Conservation (phyloP, 2,888 invertebrate genomes). For the Priocnemis perturbator region DNA sequence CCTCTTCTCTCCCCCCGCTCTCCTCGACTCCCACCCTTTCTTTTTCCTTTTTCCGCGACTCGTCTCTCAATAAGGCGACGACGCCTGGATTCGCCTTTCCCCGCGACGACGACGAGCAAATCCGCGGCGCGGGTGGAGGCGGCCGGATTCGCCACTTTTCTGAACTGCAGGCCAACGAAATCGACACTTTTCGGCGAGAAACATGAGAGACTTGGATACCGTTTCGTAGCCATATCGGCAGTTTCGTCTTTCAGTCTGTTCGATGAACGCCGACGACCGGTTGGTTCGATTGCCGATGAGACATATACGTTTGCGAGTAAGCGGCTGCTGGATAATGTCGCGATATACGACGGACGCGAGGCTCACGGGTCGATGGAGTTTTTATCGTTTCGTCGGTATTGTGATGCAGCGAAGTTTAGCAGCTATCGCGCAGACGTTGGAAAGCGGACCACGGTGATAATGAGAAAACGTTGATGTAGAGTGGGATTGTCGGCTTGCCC, state of each 20-base stretch:
- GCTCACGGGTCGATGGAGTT: too few relatives aligned
- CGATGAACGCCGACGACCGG: neutral
- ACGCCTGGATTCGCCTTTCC: slow-evolving; percentile 56
- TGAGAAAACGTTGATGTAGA: too few relatives aligned
- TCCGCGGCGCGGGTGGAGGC: too few relatives aligned
- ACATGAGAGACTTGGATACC: slow-evolving; percentile 12
- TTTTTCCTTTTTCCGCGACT: slow-evolving; percentile 23
- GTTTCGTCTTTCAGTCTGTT: neutral
- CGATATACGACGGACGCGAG: too few relatives aligned
- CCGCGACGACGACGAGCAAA: slow-evolving; percentile 19
- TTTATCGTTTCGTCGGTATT: too few relatives aligned
- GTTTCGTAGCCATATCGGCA: slow-evolving; percentile 1
- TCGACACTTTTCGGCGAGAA: slow-evolving; percentile 33
- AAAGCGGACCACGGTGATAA: too few relatives aligned
- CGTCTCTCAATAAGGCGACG: slow-evolving; percentile 47
- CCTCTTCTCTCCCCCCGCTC: slow-evolving; percentile 10
- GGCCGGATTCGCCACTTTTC: slow-evolving; percentile 38
- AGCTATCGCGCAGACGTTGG: too few relatives aligned
- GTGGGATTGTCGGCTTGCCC: too few relatives aligned
- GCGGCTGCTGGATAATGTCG: slow-evolving; percentile 9
- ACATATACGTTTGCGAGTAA: slow-evolving; percentile 1
- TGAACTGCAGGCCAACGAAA: slow-evolving; percentile 19
- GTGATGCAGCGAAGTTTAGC: too few relatives aligned
- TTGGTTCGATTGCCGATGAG: neutral
- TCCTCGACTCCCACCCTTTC: slow-evolving; percentile 22